These are phyloP conservation scores for Drosophila funebris DNA, from an alignment of 1,140 invertebrate species.

Conservation along the genomic window DNA sequence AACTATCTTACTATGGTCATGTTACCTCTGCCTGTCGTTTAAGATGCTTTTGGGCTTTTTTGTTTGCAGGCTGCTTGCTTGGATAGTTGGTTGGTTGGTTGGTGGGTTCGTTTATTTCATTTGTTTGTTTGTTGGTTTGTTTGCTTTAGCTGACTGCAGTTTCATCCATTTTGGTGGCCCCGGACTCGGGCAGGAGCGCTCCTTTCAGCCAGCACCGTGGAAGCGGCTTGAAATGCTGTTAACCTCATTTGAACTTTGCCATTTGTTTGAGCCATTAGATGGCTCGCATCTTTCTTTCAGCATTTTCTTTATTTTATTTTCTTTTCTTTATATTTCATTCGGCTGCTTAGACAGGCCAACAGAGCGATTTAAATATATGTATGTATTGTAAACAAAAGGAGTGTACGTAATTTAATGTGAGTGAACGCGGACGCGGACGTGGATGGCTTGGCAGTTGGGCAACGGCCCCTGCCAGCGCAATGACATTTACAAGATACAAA, in stretches of 20 bases:
- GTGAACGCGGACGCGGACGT: constrained; percentile 41
- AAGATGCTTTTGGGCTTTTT: constrained; percentile 72
- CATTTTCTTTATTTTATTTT: constrained; percentile 43
- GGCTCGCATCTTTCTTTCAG: constrained; percentile 66
- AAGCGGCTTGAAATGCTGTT: constrained; percentile 78
- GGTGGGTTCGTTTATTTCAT: constrained; percentile 36
- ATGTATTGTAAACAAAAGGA: constrained; percentile 68
- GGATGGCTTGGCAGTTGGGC: constrained; percentile 30
- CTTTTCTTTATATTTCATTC: constrained; percentile 42
- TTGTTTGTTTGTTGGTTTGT: constrained; percentile 50
- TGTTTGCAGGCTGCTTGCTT: constrained; percentile 11
- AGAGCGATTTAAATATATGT: constrained; percentile 70
- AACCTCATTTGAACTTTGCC: constrained; percentile 81
- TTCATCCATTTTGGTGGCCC: constrained; percentile 72
- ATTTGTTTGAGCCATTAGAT: constrained; percentile 82
- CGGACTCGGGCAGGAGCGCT: constrained; percentile 32
- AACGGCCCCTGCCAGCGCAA: constrained; percentile 19
- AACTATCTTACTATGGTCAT: constrained; percentile 69
- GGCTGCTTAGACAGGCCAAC: constrained; percentile 55
- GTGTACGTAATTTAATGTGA: constrained; percentile 76
- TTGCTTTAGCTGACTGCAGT: constrained; percentile 64
- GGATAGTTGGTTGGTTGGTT: too few relatives aligned
- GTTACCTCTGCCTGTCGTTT: constrained; percentile 74
- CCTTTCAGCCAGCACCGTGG: constrained; percentile 34
- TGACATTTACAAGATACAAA: constrained; percentile 51